Conservation (phyloP, 2,113 vertebrate species). For the Bos indicus region DNA sequence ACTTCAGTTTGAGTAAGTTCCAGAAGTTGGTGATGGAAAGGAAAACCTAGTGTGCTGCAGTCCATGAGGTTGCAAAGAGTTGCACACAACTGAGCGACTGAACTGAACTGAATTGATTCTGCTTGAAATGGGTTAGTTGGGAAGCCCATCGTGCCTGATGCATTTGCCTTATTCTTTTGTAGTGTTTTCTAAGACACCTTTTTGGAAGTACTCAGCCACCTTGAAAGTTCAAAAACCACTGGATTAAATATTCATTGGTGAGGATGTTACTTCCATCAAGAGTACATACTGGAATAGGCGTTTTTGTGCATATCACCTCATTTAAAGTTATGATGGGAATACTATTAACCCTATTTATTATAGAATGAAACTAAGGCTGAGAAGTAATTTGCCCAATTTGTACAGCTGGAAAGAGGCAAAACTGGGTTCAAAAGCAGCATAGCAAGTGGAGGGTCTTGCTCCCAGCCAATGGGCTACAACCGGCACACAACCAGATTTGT, state of each 20-base stretch:
- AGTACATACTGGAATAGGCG: background rate
- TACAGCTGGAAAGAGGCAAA: background rate
- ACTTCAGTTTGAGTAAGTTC: background rate
- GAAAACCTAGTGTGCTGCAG: background rate
- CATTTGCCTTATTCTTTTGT: background rate
- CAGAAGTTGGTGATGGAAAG: background rate
- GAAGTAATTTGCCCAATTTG: background rate
- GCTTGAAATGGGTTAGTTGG: background rate
- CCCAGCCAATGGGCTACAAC: background rate
- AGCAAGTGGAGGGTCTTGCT: background rate
- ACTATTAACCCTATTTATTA: background rate
- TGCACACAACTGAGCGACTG: background rate
- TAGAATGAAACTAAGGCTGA: background rate
- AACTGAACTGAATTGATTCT: background rate
- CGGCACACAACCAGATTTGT: background rate
- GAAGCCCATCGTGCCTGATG: background rate
- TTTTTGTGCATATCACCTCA: background rate
- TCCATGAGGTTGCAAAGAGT: background rate
- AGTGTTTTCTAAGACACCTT: background rate
- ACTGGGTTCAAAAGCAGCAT: background rate
- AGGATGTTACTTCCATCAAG: background rate
- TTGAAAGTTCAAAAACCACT: background rate
- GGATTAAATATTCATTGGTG: background rate
- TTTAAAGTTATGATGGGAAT: background rate
- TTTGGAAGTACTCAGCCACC: background rate